A percentile compares a stretch with the other conserved stretches of the same genome.
Conservation (phyloP, 2,888 invertebrate genomes). For the Lysandra bellargus region DNA sequence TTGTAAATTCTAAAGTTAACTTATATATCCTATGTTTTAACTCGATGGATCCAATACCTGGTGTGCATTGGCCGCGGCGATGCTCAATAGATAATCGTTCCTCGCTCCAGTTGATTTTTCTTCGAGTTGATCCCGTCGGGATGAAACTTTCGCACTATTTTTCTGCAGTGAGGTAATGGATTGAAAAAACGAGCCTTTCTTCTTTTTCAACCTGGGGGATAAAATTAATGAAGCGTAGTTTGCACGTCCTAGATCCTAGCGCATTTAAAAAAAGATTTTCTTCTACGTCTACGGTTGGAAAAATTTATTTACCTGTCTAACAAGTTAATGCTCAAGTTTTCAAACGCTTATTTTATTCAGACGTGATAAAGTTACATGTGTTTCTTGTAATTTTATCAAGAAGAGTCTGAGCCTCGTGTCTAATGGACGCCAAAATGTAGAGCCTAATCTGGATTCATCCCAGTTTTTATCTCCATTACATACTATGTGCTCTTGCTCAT, state of each 20-base stretch:
- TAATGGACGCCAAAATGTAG: neutral
- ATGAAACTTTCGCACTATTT: conserved; percentile 97
- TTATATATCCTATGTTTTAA: neutral
- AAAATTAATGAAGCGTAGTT: conserved; percentile 29
- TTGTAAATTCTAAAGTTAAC: neutral
- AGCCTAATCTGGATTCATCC: neutral
- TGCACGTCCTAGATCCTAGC: neutral
- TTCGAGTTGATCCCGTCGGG: conserved; percentile 93
- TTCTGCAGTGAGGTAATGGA: conserved; percentile 97
- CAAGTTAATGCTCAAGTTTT: neutral
- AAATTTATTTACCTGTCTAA: too few relatives aligned
- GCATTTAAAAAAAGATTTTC: neutral
- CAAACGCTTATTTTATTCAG: neutral
- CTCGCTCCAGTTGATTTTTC: conserved; percentile 96
- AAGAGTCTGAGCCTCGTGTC: too few relatives aligned
- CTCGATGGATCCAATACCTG: conserved; percentile 71
- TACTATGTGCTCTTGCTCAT: too few relatives aligned
- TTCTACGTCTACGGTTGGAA: neutral
- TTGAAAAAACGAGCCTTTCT: conserved; percentile 97
- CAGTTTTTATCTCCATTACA: neutral
- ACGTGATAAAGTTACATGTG: too few relatives aligned
- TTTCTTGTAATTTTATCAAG: too few relatives aligned
- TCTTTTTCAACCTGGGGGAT: conserved; percentile 90
- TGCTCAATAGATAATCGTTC: conserved; percentile 95
- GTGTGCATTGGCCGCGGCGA: conserved; percentile 96